Evolutionary conservation across 2,113 vertebrate species (phyloP), one percentile per base, ranked within the genome.

Genomic region (Hydrolagus affinis): DNA sequence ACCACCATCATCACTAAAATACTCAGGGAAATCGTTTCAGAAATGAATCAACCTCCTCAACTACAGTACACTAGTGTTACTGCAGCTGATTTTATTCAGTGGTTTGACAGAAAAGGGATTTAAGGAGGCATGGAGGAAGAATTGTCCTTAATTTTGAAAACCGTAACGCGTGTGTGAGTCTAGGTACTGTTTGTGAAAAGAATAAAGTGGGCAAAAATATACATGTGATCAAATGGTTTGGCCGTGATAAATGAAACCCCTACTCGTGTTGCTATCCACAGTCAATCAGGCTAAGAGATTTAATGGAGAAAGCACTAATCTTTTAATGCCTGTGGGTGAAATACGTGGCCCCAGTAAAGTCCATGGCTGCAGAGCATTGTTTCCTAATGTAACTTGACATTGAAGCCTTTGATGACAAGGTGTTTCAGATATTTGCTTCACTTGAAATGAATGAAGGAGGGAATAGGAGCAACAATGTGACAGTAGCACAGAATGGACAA

Each of bases 401-500:
- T 44, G 69, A 56, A 69, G 76, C 64, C 60, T 74, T 80, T 21
- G 59, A 62, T 25, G 57, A 85, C 57, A 76, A 71, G 32, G 25
- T 85, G 85, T 60, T n/a, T 70, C 56, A 59, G 25, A 75, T 85
- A 78, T 86, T 80, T 56, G 83, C 85, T 78, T 85, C 44, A 17
- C 87, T 90, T 93, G 94, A 94, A 94, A 92, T 95, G 93, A 94
- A 95, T 95, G 94, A 94, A 95, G 93, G 89, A 92, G 90, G 91
- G 91, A 88, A 91, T 94, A 94, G 92, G 92, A 94, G 94, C 94
- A 95, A 93, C 86, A 78, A 69, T 80, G n/a, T 15, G 77, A 88
- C 86, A 90, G 89, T 89, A 85, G 90, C 85, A 28, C 8, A 66
- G 78, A 66, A 62, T 56, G 76, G 23, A 60, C 44, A 66, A 66